Base-by-base conservation (phyloP, 2,797 vertebrate genomes). In the Malurus splendens region DNA sequence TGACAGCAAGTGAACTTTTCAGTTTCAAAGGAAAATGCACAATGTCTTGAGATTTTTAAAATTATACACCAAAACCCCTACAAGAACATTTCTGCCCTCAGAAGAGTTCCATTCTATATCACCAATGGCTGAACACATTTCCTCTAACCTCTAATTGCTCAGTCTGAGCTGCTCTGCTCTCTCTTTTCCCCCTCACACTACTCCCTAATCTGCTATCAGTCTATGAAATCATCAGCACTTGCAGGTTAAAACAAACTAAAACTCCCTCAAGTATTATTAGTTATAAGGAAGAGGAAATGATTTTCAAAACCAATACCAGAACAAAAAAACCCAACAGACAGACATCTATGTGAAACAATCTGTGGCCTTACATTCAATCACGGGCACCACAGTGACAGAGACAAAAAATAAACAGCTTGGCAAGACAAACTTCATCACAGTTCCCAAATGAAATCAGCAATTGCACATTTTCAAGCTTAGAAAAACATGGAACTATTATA, bases 151-250 rank as follows among this genome's bases (percentile, higher is more conserved):
- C 56, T 60, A 56, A 60, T 9, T 44, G 80, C 42, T 56, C 51
- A 81, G 33, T 50, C 38, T 74, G 55, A 87, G 84, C 89, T 87
- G 86, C 52, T 94, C 79, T 90, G 84, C 70, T 85, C 74, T 50
- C 44, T 32, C 41, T 44, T 50, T 22, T 11, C 30, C 57, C 20
- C 61, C 48, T 78, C 51, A 22, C 7, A 33, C 57, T 39, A 76
- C 71, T 86, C 91, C 87, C 91, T 74, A 41, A 86, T 52, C 90
- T 84, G 64, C 92, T 84, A 86, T 88, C 59, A 91, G 72, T 8
- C 86, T 86, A 95, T 42, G 59, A 86, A 92, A 57, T 50, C 65
- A 80, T 54, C 47, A 32, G 36, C 64, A 27, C 82, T 59, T 39
- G 65, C 65, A 78, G 59, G 62, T 72, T 87, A 82, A 85, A 74